phyloP scores from a whole-genome alignment of 1,140 invertebrate genomes.

The Neodiprion lecontei region DNA sequence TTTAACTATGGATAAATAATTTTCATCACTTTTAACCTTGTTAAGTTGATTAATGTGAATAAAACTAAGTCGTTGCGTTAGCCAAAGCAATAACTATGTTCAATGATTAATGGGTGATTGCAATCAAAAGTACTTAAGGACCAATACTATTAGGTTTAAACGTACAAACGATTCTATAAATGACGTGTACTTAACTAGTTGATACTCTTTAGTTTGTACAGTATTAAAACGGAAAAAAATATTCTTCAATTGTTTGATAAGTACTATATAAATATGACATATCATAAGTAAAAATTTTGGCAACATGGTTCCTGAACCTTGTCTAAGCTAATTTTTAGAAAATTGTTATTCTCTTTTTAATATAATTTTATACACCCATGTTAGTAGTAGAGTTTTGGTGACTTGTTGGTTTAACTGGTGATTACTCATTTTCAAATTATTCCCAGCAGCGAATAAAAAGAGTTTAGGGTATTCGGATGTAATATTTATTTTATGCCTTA shows the following conservation, averaged over 20 bases:
- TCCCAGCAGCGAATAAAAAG: no score
- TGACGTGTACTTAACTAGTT: conserved; percentile 24
- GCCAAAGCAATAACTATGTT: background rate
- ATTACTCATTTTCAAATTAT: no score
- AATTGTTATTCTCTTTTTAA: no score
- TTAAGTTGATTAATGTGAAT: background rate
- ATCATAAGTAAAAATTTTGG: no score
- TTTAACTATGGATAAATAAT: no score
- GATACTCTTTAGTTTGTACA: conserved; percentile 17
- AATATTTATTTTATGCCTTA: conserved; percentile 13
- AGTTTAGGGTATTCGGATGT: background rate
- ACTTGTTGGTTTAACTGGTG: no score
- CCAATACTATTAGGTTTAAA: background rate
- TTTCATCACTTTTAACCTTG: no score
- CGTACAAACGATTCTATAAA: background rate
- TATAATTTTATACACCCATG: no score
- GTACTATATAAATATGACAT: background rate
- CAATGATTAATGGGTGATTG: conserved; percentile 1
- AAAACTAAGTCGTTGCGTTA: conserved; percentile 1
- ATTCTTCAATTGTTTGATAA: conserved; percentile 14
- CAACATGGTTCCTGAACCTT: no score
- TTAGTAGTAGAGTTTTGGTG: no score
- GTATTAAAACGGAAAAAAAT: conserved; percentile 23
- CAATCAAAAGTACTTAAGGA: conserved; percentile 13
- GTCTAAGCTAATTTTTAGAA: no score